Conservation (phyloP, 2,113 vertebrate genomes). For the Microtus oregoni region DNA sequence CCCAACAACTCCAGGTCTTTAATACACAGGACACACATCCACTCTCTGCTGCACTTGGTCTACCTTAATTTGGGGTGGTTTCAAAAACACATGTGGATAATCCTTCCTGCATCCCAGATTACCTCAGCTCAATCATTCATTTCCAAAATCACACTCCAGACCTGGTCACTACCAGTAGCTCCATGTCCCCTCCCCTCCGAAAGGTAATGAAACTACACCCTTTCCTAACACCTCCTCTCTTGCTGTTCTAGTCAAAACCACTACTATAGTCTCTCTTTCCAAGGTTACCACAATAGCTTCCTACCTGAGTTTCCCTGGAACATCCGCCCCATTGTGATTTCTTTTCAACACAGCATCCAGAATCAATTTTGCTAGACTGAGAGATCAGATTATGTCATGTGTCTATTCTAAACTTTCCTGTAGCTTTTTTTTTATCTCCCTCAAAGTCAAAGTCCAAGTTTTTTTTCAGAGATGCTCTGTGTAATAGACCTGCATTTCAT, state of each 20-base stretch:
- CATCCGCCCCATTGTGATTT: background rate
- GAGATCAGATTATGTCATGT: background rate
- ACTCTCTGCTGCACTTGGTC: background rate
- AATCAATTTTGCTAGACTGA: background rate
- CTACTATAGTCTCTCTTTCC: background rate
- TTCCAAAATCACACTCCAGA: background rate
- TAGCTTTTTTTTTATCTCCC: background rate
- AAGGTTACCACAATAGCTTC: background rate
- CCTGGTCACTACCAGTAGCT: background rate
- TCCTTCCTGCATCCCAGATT: background rate
- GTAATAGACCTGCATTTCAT: background rate
- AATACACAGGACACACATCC: background rate
- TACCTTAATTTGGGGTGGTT: background rate
- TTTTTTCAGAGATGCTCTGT: background rate
- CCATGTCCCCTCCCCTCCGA: background rate
- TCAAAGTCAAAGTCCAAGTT: slow-evolving; percentile 46
- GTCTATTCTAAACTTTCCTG: background rate
- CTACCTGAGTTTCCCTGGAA: background rate
- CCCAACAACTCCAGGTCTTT: background rate
- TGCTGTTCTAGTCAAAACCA: background rate
- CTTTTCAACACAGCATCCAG: slow-evolving; percentile 30
- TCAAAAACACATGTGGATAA: background rate
- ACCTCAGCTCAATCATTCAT: background rate
- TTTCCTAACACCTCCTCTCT: background rate
- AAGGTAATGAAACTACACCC: slow-evolving; percentile 11